Conservation (phyloP, 1,140 invertebrate species). For the Akabosia matsudoensis region DNA sequence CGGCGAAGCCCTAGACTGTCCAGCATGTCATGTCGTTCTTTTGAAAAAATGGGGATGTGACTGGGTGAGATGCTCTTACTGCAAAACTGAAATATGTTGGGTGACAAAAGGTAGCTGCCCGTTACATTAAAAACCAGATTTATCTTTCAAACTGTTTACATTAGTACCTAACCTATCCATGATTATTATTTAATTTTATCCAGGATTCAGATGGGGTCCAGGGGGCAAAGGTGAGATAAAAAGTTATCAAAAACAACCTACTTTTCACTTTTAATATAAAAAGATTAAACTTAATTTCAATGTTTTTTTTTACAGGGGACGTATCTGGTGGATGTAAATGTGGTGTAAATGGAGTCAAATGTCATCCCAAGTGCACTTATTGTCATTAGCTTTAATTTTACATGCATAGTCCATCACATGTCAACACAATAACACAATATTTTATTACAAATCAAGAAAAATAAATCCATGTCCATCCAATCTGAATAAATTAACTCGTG, state of each 20-base stretch:
- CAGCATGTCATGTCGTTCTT: constrained; percentile 75
- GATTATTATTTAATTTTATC: background rate
- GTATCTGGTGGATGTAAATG: constrained; percentile 20
- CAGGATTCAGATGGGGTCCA: constrained; percentile 3
- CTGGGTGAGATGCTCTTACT: constrained; percentile 88
- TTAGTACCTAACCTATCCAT: background rate
- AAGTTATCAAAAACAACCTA: background rate
- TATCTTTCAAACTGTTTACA: background rate
- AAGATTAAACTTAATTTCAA: background rate
- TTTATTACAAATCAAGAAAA: too few relatives aligned
- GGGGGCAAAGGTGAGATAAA: constrained; percentile 14
- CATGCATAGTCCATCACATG: too few relatives aligned
- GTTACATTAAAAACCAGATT: background rate
- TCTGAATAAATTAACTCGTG: too few relatives aligned
- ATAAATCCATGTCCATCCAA: too few relatives aligned
- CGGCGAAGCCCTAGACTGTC: constrained; percentile 82
- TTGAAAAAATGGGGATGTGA: constrained; percentile 95
- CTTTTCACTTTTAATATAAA: background rate
- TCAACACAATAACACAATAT: too few relatives aligned
- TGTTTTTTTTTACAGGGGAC: background rate
- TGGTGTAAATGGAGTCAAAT: constrained; percentile 75
- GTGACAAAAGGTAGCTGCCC: constrained; percentile 67
- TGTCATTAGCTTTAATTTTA: too few relatives aligned
- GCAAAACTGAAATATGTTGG: constrained; percentile 94
- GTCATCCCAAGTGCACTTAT: constrained; percentile 84